Percentiles rank a stretch among this genome's conserved stretches.
Conservation (phyloP, 1,140 invertebrate species). For the Drosophila pruinosa region DNA sequence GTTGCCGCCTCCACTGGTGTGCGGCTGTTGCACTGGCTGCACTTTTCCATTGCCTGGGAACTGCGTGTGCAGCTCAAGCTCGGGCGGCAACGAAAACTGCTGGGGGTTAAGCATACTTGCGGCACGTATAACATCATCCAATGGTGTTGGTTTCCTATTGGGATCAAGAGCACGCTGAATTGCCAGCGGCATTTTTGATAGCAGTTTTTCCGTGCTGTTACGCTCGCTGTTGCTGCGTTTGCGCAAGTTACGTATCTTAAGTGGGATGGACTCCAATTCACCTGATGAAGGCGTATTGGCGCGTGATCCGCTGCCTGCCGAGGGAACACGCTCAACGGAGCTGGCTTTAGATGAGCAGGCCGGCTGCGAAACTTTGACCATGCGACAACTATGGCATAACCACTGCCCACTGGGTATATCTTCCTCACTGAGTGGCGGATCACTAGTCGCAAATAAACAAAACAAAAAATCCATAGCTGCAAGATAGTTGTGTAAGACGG, state of each 20-base stretch:
- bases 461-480: not conserved
- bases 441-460: constrained; percentile 82
- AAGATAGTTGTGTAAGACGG: no score
- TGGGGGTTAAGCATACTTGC: constrained; percentile 93
- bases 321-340: constrained; percentile 72
- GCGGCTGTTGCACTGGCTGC: constrained; percentile 62
- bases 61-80: constrained; percentile 89
- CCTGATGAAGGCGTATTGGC: constrained; percentile 70
- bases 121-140: constrained; percentile 91
- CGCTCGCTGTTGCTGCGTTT: constrained; percentile 79
- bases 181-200: constrained; percentile 67
- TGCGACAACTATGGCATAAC: constrained; percentile 92
- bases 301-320: constrained; percentile 56
- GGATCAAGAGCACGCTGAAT: constrained; percentile 73
- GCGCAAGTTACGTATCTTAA: constrained; percentile 76
- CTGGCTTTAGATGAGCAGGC: constrained; percentile 64
- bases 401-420: constrained; percentile 96
- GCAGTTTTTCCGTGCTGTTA: constrained; percentile 72
- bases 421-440: constrained; percentile 93
- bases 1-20: constrained; percentile 42
- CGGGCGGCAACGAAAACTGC: constrained; percentile 93
- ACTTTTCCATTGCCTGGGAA: constrained; percentile 92
- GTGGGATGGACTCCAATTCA: constrained; percentile 71
- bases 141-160: constrained; percentile 85
- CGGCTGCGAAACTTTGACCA: constrained; percentile 68